Conservation (phyloP, 1,140 invertebrate genomes). For the Heliothis subflexa region DNA sequence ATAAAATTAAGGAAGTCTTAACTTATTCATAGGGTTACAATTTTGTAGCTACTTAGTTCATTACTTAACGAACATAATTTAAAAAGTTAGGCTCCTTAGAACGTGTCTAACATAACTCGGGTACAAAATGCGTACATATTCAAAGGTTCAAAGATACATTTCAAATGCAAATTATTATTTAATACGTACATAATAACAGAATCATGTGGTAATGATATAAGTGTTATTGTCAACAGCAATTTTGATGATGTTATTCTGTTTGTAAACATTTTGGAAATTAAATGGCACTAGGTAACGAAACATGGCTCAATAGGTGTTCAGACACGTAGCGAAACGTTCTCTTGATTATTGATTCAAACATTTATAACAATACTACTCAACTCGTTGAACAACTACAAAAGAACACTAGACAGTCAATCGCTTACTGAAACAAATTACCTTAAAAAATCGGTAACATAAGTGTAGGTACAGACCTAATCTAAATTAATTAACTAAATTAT, state of each 20-base stretch:
- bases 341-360: slow-evolving; percentile 16
- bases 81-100: slow-evolving; percentile 36
- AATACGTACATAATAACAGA: neutral
- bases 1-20: slow-evolving; percentile 35
- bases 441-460: slow-evolving; percentile 61
- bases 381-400: slow-evolving; percentile 36
- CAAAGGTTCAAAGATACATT: neutral
- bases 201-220: neutral
- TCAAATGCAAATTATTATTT: slow-evolving; percentile 10
- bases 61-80: slow-evolving; percentile 19
- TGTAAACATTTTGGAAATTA: slow-evolving; percentile 9
- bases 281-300: slow-evolving; percentile 51
- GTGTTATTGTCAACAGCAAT: neutral
- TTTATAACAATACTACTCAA: slow-evolving; percentile 22
- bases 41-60: slow-evolving; percentile 37
- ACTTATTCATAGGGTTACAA: slow-evolving; percentile 29
- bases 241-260: neutral
- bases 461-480: slow-evolving; percentile 57
- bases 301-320: slow-evolving; percentile 23
- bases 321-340: neutral
- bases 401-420: slow-evolving; percentile 36
- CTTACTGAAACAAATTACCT: slow-evolving; percentile 30
- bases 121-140: slow-evolving; percentile 38
- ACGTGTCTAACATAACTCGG: slow-evolving; percentile 19
- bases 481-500: slow-evolving; percentile 64